Conservation (phyloP, 53 echinoderm and acorn worm species). For the Stichopus horrens region DNA sequence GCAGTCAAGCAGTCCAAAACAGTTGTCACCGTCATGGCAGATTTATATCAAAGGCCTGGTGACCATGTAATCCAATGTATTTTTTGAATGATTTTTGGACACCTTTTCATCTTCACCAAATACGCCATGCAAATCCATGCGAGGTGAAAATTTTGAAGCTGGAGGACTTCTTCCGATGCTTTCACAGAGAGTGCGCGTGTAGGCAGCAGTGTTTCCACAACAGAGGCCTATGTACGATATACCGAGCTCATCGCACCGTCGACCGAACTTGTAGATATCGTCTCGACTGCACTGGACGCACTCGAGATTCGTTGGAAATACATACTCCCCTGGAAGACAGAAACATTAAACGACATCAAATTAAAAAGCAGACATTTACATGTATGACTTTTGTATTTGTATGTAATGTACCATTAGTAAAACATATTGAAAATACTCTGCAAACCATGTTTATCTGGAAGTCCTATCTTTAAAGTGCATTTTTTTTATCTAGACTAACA, state of each 20-base stretch:
- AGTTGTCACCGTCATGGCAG: too few relatives aligned
- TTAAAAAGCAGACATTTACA: neutral
- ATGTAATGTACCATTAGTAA: too few relatives aligned
- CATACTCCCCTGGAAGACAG: slow-evolving; percentile 46
- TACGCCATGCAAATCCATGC: slow-evolving; percentile 37
- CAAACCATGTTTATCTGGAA: too few relatives aligned
- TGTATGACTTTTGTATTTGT: too few relatives aligned
- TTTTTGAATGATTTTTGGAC: too few relatives aligned
- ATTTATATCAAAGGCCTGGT: neutral
- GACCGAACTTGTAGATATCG: slow-evolving; percentile 71
- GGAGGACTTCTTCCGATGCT: slow-evolving; percentile 63
- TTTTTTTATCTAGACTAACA: too few relatives aligned
- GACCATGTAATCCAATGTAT: too few relatives aligned
- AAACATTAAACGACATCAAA: neutral
- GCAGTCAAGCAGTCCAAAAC: too few relatives aligned
- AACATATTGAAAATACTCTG: too few relatives aligned
- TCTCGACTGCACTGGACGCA: slow-evolving; percentile 55
- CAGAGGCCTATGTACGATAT: slow-evolving; percentile 65
- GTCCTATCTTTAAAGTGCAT: too few relatives aligned
- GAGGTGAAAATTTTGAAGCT: neutral
- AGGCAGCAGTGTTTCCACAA: slow-evolving; percentile 74
- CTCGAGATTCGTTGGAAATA: slow-evolving; percentile 69
- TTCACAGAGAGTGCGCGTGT: slow-evolving; percentile 73
- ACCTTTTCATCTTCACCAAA: too few relatives aligned
- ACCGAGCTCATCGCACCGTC: slow-evolving; percentile 34